Evolutionary conservation across 1,140 invertebrate species (phyloP).

Genomic region (Limonius californicus): DNA sequence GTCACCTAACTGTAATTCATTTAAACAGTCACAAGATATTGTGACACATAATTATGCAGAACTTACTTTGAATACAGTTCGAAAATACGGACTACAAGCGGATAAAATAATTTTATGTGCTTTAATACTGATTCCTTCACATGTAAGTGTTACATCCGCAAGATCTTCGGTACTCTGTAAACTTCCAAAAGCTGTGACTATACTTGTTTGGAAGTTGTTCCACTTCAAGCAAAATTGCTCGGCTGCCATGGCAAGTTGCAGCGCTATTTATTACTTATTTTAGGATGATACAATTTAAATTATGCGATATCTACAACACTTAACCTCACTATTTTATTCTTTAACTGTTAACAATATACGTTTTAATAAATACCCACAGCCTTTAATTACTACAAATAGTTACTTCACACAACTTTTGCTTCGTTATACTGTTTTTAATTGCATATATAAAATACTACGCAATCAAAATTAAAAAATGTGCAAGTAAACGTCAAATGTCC

Average conservation of each 20-base stretch:
- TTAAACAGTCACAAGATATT: too few relatives aligned
- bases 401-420: too few relatives aligned
- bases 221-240: slow-evolving; percentile 60
- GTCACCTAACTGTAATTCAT: background rate
- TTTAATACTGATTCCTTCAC: slow-evolving; percentile 52
- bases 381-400: too few relatives aligned
- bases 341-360: too few relatives aligned
- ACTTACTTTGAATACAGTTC: slow-evolving; percentile 48
- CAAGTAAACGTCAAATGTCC: too few relatives aligned
- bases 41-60: too few relatives aligned
- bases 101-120: slow-evolving; percentile 54
- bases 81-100: slow-evolving; percentile 53
- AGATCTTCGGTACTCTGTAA: slow-evolving; percentile 55
- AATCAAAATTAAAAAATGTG: too few relatives aligned
- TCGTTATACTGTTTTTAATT: too few relatives aligned
- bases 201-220: slow-evolving; percentile 61
- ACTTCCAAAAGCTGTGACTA: slow-evolving; percentile 54
- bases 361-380: too few relatives aligned
- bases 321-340: too few relatives aligned
- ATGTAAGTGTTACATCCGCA: slow-evolving; percentile 60
- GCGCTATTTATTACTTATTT: background rate
- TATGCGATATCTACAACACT: background rate
- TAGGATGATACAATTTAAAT: background rate
- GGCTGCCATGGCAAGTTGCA: slow-evolving; percentile 18
- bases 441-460: too few relatives aligned